Percentiles rank a stretch among this genome's conserved stretches.
These are phyloP conservation scores for Carduelis carduelis DNA, from an alignment of 2,797 vertebrate species.

Conservation along the genomic window DNA sequence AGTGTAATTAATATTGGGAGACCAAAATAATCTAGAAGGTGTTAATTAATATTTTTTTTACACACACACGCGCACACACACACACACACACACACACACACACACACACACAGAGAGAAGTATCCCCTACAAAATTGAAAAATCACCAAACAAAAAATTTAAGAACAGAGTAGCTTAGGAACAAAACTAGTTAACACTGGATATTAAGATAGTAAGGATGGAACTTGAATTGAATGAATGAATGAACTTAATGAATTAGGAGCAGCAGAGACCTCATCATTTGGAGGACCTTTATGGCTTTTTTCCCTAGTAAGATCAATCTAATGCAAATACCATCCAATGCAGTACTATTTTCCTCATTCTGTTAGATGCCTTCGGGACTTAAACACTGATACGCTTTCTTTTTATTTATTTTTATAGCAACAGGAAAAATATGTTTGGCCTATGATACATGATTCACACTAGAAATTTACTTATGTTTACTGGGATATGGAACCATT, in stretches of 20 bases:
- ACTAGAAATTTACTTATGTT: background rate
- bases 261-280: background rate
- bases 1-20: background rate
- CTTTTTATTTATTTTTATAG: background rate
- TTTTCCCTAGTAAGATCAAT: rapidly evolving
- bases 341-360: background rate
- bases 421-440: background rate
- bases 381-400: background rate
- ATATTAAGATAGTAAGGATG: background rate
- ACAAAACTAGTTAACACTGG: background rate
- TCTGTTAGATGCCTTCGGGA: background rate
- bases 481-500: background rate
- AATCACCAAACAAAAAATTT: background rate
- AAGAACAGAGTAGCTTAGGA: background rate
- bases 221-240: background rate
- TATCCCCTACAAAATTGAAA: no score
- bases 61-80: background rate
- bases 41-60: background rate
- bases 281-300: background rate
- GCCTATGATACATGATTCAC: background rate
- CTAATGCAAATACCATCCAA: background rate
- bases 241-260: no score
- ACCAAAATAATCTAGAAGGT: background rate
- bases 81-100: no score
- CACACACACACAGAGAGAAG: no score